Evolutionary conservation across 1,140 invertebrate species (phyloP), one percentile per base, ranked within the genome.

Genomic region (Phymorhynchus buccinoides): DNA sequence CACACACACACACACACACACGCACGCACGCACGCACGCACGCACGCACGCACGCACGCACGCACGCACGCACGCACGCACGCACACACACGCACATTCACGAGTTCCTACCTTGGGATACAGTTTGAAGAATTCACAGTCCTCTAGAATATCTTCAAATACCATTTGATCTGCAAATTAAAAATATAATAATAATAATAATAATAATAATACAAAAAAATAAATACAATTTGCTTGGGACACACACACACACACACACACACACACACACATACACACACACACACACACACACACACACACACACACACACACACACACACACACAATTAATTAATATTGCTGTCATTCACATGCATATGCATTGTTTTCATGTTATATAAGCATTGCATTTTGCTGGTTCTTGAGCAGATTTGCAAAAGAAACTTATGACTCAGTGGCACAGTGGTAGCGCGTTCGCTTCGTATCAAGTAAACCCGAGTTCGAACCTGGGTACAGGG

Each of bases 101-200:
- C 1, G 6, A 3, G 6, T 27, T 62, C 56, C 86, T 85, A 89
- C 89, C 86, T 89, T 88, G 18, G 89, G 86, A 48, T 85, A 87
- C 16, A 73, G 62, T 30, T 78, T 56, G 52, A 85, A 88, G 68
- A 89, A 88, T 1, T 86, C 78, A 75, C 79, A 78, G 56, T 89
- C 89, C n/a, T 87, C 83, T 16, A 89, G 62, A 32, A 89, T 86
- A 18, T 87, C 86, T 44, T 89, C 88, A 84, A 88, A 87, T 35
- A 89, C 77, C 14, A 39, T n/a, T 83, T 89, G 86, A 84, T 86
- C 89, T 89, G 86, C 32, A 87, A 87, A 35, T 14, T n/a, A n/a
- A 80, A 35, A 22, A 73, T 35, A 9, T 7, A 37, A 71, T 35
- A n/a, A n/a, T n/a, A n/a, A n/a, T n/a, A n/a, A n/a, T n/a, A n/a